Evolutionary conservation across 2,797 vertebrate species (phyloP), one percentile per base, ranked within the genome.

Genomic region (Nothura maculosa): DNA sequence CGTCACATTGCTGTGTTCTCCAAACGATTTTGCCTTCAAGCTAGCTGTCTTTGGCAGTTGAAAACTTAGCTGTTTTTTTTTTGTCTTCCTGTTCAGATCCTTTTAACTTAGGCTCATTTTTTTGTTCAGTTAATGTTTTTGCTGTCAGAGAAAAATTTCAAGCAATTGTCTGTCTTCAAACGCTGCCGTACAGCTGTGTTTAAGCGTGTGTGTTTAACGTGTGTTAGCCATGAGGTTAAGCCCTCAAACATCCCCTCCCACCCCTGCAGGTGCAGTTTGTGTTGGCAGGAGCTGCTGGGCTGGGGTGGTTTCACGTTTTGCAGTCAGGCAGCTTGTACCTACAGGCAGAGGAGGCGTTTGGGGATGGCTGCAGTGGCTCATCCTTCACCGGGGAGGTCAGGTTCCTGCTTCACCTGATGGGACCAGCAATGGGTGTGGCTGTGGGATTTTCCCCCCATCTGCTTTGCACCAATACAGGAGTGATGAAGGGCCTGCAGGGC

Each of bases 181-280:
- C 20, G 27, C 34, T 58, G 57, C 50, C 5, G 28, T n/a, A 9
- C 10, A 48, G 45, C 55, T 27, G 24, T 68, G 80, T 54, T 34
- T 10, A 21, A 34, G 9, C 0, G 9, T 16, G 6, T 27, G 1
- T 57, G 69, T 48, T 69, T 52, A 76, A 62, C 58, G 4, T 38
- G 24, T 3, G 21, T 50, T 60, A n/a, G 28, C 67, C 78, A 4
- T 1, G 8, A 2, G 8, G 64, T 43, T 45, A 14, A 22, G 83
- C 58, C 34, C 1, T 40, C 0, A 1, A 85, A n/a, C 58, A 3
- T 25, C 67, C 2, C 1, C 0, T 55, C 54, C 54, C 30, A n/a
- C 30, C 52, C 54, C 54, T 55, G 1, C 48, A 12, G 10, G 42
- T 77, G 6, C 28, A 9, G 67, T 57, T 93, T 48, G 21, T n/a